Conservation (phyloP, 2,797 vertebrate species). For the Sebastes kiyomatsui region DNA sequence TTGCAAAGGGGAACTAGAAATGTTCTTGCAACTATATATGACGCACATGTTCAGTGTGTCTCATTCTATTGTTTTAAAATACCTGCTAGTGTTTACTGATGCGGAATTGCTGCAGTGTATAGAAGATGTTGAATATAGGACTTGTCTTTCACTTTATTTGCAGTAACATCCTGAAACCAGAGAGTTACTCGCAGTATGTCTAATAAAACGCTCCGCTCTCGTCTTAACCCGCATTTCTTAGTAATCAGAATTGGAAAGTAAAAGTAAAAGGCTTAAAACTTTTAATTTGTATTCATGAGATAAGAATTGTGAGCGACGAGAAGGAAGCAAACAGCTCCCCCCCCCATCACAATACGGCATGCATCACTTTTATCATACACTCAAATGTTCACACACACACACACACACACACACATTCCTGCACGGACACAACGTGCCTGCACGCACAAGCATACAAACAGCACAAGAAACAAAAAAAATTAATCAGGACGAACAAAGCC, state of each 20-base stretch:
- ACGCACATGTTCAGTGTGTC: not conserved
- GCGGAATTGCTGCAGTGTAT: not conserved
- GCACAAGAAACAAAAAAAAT: constrained; percentile 49
- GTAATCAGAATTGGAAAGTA: constrained; percentile 56
- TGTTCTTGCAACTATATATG: not conserved
- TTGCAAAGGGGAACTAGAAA: not conserved
- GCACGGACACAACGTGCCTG: constrained; percentile 9
- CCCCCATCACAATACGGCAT: constrained; percentile 47
- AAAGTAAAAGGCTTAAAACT: constrained; percentile 54
- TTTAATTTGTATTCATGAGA: constrained; percentile 78
- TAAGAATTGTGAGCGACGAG: constrained; percentile 45
- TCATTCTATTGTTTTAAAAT: not conserved
- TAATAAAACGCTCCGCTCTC: constrained; percentile 20
- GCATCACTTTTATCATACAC: constrained; percentile 63
- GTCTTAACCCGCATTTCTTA: constrained; percentile 26
- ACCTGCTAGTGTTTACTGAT: not conserved
- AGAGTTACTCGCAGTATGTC: not conserved
- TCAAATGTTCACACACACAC: not conserved
- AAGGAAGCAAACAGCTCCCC: constrained; percentile 60
- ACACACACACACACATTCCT: not conserved
- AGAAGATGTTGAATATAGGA: not conserved
- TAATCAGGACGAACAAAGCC: constrained; percentile 77
- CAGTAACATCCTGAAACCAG: not conserved
- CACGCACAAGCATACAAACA: constrained; percentile 41
- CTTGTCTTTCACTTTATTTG: not conserved